A percentile compares a stretch with the other conserved stretches of the same genome.
These are phyloP conservation scores for Parasteatoda lunata DNA, from an alignment of 2,888 invertebrate species.

Conservation along the genomic window DNA sequence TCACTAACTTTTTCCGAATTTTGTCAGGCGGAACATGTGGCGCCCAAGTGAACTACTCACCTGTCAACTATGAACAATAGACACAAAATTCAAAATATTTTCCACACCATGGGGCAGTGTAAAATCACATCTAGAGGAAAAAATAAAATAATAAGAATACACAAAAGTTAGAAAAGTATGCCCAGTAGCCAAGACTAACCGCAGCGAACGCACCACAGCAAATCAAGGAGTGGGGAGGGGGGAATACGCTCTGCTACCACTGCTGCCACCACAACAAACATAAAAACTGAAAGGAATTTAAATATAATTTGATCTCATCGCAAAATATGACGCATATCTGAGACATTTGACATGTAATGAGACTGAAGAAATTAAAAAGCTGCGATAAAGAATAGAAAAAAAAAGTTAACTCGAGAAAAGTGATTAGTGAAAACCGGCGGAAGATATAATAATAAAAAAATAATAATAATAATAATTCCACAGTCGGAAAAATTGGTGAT, in stretches of 20 bases:
- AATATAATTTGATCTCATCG: slow-evolving; percentile 61
- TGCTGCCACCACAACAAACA: slow-evolving; percentile 10
- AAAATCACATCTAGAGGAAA: slow-evolving; percentile 5
- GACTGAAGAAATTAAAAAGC: slow-evolving; percentile 42
- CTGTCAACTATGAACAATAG: slow-evolving; percentile 45
- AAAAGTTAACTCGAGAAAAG: slow-evolving; percentile 33
- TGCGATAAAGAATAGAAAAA: slow-evolving; percentile 8
- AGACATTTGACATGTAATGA: slow-evolving; percentile 52
- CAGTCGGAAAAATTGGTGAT: slow-evolving; percentile 53
- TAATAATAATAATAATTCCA: slow-evolving; percentile 32
- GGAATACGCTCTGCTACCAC: slow-evolving; percentile 16
- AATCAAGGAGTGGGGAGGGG: slow-evolving; percentile 12
- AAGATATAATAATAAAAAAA: slow-evolving; percentile 15
- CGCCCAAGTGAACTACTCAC: slow-evolving; percentile 20
- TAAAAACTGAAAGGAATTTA: slow-evolving; percentile 33
- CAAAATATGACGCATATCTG: neutral
- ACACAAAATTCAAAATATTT: slow-evolving; percentile 50
- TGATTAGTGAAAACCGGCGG: slow-evolving; percentile 46
- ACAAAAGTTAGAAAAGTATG: neutral
- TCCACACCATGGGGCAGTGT: slow-evolving; percentile 45
- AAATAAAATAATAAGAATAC: neutral
- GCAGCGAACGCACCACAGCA: slow-evolving; percentile 3
- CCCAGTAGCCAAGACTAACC: slow-evolving; percentile 6
- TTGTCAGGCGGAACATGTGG: slow-evolving; percentile 19
- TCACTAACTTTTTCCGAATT: neutral